Base-by-base conservation (phyloP, 2,888 invertebrate species). In the Chesias legatella region DNA sequence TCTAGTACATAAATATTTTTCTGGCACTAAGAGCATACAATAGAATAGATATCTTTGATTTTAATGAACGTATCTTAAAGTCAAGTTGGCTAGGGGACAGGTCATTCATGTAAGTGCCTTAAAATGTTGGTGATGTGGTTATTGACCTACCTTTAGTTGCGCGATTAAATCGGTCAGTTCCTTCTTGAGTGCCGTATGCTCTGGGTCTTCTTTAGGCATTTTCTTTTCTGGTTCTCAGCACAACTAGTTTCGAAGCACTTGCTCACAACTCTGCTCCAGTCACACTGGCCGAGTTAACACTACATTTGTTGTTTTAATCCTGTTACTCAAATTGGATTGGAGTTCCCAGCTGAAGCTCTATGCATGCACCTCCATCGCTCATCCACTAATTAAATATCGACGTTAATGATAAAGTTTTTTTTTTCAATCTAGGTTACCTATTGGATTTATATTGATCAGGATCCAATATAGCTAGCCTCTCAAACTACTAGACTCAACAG, bases 161-260 rank as follows among this genome's bases (percentile, higher is more conserved):
- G 92, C 91, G 63, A 95, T 94, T 53, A 96, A 84, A 45, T 93
- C 93, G 44, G 94, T 94, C 9, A 97, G 86, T 79, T 97, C 96
- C 65, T 94, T 93, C 69, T 94, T 92, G 13, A 97, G 89, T 38
- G 92, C 92, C 11, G 92, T 89, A 1, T 93, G 91, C 80, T 96
- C 96, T 0, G 95, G 92, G 77, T 96, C 96, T 59, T 93, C 93
- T 79, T 96, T 96, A 6, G 93, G 92, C 95, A 95, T 94, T 30
- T 42, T 49, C 53, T 8, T 20, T 32, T 9, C 10, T 30, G 31
- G 23, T 31, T 7, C 29, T 34, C 22, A 13, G 22, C 31, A 35
- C 28, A 40, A 36, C 6, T 13, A 29, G 22, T 13, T 28, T 21
- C 9, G 8, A 26, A 26, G 24, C 25, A 34, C 42, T 47, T 13